Evolutionary conservation across 2,797 vertebrate genomes (phyloP), one percentile per base, ranked within the genome.

Genomic region (Falco concolor): DNA sequence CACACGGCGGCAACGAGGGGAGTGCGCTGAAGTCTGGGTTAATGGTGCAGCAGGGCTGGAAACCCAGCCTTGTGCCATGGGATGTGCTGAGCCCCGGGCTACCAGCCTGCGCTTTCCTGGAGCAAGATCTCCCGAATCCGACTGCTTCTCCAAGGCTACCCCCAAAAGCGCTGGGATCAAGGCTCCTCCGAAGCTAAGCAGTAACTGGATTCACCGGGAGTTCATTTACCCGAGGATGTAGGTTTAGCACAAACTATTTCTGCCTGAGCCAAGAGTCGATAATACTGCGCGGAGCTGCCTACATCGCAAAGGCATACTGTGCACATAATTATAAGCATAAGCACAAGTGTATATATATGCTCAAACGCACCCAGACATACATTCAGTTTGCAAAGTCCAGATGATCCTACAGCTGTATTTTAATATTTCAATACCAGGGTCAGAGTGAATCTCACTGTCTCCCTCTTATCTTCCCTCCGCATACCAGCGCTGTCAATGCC

Each of bases 401-500:
- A 93, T 93, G 97, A 97, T 97, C 89, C 92, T 93, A 89, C 96
- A 95, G 97, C 95, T 97, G 95, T 96, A 96, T 96, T 97, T 97
- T 97, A 97, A 97, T 97, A 96, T 97, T 98, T 94, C 97, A 95
- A 40, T 95, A 87, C 93, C 78, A 98, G 96, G 97, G 97, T 97
- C 97, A 97, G 96, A 96, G 96, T 49, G 93, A 97, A 96, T 97
- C 97, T 97, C 96, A 44, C 97, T 95, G 50, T 88, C 93, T 94
- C 91, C 23, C 82, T 97, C 98, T 98, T 98, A 98, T 98, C 98
- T 98, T 93, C 92, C 87, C 93, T 87, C 92, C 13, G 59, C 97
- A 98, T 97, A 97, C 95, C 97, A 97, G 96, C 6, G 83, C 97
- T 98, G 98, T 98, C 97, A 98, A 97, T 96, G 98, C 98, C 97